Conservation (phyloP, 2,888 invertebrate species). For the Plemyria rubiginata region DNA sequence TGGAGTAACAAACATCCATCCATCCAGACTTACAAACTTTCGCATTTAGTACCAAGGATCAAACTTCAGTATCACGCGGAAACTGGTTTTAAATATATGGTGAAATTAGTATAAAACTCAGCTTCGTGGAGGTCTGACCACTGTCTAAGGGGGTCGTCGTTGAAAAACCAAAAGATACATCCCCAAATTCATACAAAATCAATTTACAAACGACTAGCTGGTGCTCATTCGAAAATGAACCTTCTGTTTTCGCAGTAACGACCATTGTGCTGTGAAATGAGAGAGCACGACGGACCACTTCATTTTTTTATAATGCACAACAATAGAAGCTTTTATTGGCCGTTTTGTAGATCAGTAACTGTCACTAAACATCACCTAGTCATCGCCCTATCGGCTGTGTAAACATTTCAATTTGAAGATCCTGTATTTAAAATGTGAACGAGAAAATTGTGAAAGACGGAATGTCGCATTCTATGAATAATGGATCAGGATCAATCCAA, state of each 20-base stretch:
- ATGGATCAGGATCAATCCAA: not conserved
- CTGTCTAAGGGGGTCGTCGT: slow-evolving; percentile 46
- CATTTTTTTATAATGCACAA: slow-evolving; percentile 51
- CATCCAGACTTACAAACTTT: too few species aligned
- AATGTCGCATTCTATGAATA: not conserved
- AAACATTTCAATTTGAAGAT: slow-evolving; percentile 61
- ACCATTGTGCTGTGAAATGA: slow-evolving; percentile 25
- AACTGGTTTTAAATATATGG: not conserved
- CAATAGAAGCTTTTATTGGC: slow-evolving; percentile 77
- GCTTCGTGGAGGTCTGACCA: slow-evolving; percentile 57
- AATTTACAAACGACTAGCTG: slow-evolving; percentile 47
- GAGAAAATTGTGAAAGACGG: not conserved
- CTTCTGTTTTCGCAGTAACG: slow-evolving; percentile 40
- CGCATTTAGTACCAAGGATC: too few species aligned
- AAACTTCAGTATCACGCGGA: not conserved
- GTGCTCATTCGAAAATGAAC: slow-evolving; percentile 39
- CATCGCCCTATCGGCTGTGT: slow-evolving; percentile 70
- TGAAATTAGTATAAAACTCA: not conserved
- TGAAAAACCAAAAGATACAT: slow-evolving; percentile 44
- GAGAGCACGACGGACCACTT: not conserved
- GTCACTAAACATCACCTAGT: slow-evolving; percentile 69
- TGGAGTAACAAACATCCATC: too few species aligned
- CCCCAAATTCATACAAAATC: slow-evolving; percentile 58
- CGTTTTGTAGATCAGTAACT: slow-evolving; percentile 76
- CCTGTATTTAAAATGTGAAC: not conserved